Evolutionary conservation across 2,888 invertebrate species (phyloP).

Genomic region (Eristalis pertinax): DNA sequence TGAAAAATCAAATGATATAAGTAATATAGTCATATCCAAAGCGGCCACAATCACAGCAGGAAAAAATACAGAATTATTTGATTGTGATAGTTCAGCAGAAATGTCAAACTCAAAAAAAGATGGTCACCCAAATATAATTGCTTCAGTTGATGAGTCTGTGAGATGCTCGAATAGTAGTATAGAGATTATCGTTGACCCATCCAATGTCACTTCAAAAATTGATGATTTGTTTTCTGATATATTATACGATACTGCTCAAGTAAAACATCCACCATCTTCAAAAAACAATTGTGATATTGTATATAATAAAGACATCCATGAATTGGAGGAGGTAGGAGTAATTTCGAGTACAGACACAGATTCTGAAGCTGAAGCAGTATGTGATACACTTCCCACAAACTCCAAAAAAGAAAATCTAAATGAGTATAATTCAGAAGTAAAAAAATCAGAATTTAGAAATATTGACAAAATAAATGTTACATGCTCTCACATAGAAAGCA

Average conservation of each 20-base stretch:
- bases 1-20: neutral
- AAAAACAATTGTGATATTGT: neutral
- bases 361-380: neutral
- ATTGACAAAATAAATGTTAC: neutral
- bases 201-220: constrained; percentile 79
- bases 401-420: neutral
- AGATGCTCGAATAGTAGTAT: constrained; percentile 6
- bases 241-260: constrained; percentile 78
- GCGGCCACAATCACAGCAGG: neutral
- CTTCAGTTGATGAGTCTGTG: neutral
- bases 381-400: neutral
- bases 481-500: constrained; percentile 47
- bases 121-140: neutral
- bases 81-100: neutral
- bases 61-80: neutral
- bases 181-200: constrained; percentile 82
- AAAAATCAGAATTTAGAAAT: neutral
- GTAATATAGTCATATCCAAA: neutral
- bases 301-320: neutral
- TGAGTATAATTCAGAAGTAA: neutral
- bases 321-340: neutral
- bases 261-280: too few species aligned
- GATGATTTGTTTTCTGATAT: constrained; percentile 90
- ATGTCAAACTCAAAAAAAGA: neutral
- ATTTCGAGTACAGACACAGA: neutral